These are phyloP conservation scores for Lepidurus arcticus DNA, from an alignment of 1,140 invertebrate species.

Conservation along the genomic window DNA sequence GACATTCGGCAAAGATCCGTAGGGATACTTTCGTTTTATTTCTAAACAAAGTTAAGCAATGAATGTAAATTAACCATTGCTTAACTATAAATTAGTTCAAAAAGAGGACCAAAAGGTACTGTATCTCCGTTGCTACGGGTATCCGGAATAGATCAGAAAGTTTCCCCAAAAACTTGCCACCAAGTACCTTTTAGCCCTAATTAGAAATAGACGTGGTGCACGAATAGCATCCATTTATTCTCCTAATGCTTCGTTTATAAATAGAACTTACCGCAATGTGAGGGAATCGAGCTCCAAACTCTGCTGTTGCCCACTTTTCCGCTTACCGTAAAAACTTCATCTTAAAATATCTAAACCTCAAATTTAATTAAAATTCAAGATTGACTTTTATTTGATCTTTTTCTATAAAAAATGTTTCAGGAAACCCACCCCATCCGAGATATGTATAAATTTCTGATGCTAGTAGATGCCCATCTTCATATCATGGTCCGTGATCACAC, in stretches of 20 bases:
- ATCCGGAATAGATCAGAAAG: too few relatives aligned
- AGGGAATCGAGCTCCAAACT: conserved; percentile 1
- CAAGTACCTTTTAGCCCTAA: too few relatives aligned
- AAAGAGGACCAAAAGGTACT: too few relatives aligned
- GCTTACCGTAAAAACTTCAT: neutral
- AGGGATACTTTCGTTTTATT: neutral
- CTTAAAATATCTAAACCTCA: neutral
- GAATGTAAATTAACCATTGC: too few relatives aligned
- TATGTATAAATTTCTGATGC: conserved; percentile 1
- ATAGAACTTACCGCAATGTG: neutral
- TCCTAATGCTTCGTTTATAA: too few relatives aligned
- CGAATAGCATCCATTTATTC: too few relatives aligned
- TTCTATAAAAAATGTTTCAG: neutral
- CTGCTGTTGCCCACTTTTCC: neutral
- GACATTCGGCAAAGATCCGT: neutral
- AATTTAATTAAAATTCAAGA: neutral
- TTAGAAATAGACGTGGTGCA: too few relatives aligned
- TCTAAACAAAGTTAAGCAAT: neutral
- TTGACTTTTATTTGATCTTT: too few relatives aligned
- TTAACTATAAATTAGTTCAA: too few relatives aligned
- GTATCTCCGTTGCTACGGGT: too few relatives aligned
- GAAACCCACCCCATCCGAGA: neutral
- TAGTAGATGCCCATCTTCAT: neutral
- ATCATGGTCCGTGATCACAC: neutral
- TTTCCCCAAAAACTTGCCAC: too few relatives aligned